Conservation (phyloP, 2,797 vertebrate genomes). For the Sebastes nivosus region DNA sequence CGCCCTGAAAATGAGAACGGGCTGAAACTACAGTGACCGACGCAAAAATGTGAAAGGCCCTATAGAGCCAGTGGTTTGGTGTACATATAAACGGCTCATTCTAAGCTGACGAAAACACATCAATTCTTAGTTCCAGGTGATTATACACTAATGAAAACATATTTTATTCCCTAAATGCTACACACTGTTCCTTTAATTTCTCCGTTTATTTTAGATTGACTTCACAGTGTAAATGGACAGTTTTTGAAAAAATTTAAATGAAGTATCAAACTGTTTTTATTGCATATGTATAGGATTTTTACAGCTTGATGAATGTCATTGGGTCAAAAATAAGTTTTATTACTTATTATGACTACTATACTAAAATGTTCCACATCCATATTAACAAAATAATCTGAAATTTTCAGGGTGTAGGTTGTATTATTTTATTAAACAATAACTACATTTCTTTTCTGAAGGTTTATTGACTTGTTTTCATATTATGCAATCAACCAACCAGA, state of each 20-base stretch:
- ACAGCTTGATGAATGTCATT: neutral
- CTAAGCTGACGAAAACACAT: too few species aligned
- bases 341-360: neutral
- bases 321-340: neutral
- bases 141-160: too few species aligned
- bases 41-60: too few species aligned
- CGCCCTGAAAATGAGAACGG: too few species aligned
- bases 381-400: neutral
- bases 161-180: too few species aligned
- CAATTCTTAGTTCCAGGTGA: too few species aligned
- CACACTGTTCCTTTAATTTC: too few species aligned
- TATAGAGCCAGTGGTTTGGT: too few species aligned
- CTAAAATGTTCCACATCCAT: neutral
- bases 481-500: neutral
- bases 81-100: too few species aligned
- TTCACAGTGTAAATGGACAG: too few species aligned
- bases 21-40: too few species aligned
- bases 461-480: neutral
- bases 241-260: neutral
- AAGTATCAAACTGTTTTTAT: slow-evolving; percentile 7
- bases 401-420: neutral
- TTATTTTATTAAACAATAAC: neutral
- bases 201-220: too few species aligned
- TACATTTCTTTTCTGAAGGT: neutral
- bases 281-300: neutral